Percentiles rank a stretch among this genome's conserved stretches.
These are phyloP conservation scores for Phthorimaea operculella DNA, from an alignment of 1,140 invertebrate species.

Conservation along the genomic window DNA sequence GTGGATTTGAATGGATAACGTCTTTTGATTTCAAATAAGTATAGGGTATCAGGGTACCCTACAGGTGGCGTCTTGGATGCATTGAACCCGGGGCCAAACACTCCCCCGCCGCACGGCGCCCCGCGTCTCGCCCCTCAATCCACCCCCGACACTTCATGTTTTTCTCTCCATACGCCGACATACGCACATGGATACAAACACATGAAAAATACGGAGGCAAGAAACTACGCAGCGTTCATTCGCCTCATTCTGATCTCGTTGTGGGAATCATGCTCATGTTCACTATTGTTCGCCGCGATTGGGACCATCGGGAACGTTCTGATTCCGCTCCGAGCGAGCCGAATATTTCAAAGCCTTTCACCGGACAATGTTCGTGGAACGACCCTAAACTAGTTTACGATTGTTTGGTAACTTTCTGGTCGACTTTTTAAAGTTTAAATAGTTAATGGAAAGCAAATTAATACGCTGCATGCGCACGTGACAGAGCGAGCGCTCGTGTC, in stretches of 20 bases:
- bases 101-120: conserved; percentile 21
- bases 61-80: conserved; percentile 46
- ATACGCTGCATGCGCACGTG: too few species aligned
- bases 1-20: neutral
- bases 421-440: too few species aligned
- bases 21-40: neutral
- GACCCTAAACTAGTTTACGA: too few species aligned
- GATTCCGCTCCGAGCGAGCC: neutral
- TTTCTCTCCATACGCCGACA: conserved; percentile 23
- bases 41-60: conserved; percentile 19
- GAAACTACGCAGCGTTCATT: conserved; percentile 38
- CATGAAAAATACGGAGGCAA: conserved; percentile 32
- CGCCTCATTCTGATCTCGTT: conserved; percentile 25
- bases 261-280: conserved; percentile 21
- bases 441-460: too few species aligned
- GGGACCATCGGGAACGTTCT: conserved; percentile 10
- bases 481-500: conserved; percentile 10
- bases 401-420: too few species aligned
- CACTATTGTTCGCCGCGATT: conserved; percentile 10
- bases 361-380: too few species aligned
- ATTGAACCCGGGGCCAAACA: conserved; percentile 45
- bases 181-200: conserved; percentile 22
- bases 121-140: conserved; percentile 11
- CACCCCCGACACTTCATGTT: conserved; percentile 33
- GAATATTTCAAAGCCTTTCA: too few species aligned